A percentile compares a stretch with the other conserved stretches of the same genome.
phyloP scores from a whole-genome alignment of 2,888 invertebrate species.

The Helicoverpa assulta region DNA sequence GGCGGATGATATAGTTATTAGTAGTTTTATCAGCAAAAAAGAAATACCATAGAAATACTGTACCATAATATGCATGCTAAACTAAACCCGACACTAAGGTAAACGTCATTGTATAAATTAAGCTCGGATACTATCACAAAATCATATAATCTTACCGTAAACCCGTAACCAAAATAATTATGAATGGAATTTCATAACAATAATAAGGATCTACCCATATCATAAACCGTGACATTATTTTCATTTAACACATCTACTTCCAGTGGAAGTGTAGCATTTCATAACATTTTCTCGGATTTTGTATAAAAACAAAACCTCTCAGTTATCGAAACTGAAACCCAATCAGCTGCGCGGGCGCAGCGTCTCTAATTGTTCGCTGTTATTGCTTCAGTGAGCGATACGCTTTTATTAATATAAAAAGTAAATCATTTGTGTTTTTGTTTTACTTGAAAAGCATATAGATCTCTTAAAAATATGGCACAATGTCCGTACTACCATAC shows the following conservation, averaged over 20 bases:
- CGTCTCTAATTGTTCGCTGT: conserved; percentile 18
- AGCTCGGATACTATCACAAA: not conserved
- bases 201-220: not conserved
- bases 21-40: too few species aligned
- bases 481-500: too few species aligned
- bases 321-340: conserved; percentile 29
- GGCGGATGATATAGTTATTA: too few species aligned
- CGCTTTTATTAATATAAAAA: not conserved
- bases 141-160: not conserved
- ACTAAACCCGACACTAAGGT: not conserved
- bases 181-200: not conserved
- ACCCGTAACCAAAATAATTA: not conserved
- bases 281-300: conserved; percentile 15
- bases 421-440: not conserved
- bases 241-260: not conserved
- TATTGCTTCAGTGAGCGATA: conserved; percentile 18
- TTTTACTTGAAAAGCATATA: too few species aligned
- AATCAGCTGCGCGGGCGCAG: not conserved
- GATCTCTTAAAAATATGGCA: too few species aligned
- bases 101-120: not conserved
- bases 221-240: not conserved
- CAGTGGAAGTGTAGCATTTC: conserved; percentile 9
- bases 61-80: too few species aligned
- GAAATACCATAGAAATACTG: too few species aligned
- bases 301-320: conserved; percentile 3